phyloP scores from a whole-genome alignment of 2,888 invertebrate genomes.

The Dexiosoma caninum region DNA sequence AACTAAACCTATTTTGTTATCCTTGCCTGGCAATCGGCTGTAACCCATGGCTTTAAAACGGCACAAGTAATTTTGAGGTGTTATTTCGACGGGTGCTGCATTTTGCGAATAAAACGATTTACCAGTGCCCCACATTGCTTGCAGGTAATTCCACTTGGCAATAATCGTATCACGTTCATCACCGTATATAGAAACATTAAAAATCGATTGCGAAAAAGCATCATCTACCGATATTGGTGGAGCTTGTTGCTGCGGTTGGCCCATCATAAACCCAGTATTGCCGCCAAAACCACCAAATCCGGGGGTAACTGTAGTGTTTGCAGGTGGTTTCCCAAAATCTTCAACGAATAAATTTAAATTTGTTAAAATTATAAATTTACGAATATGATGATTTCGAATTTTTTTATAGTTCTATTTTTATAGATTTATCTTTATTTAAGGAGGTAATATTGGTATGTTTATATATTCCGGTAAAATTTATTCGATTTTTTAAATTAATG shows the following conservation, averaged over 20 bases:
- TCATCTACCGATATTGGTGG: constrained; percentile 82
- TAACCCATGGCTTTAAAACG: constrained; percentile 97
- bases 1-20: constrained; percentile 94
- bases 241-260: constrained; percentile 78
- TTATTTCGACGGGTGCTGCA: constrained; percentile 87
- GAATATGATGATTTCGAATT: too few species aligned
- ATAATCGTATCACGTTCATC: constrained; percentile 96
- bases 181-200: constrained; percentile 90
- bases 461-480: too few species aligned
- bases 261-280: constrained; percentile 78
- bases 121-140: constrained; percentile 81
- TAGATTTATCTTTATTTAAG: too few species aligned
- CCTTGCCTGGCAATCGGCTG: constrained; percentile 89
- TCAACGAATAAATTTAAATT: too few species aligned
- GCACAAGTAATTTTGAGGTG: constrained; percentile 93
- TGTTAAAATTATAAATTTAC: too few species aligned
- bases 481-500: too few species aligned
- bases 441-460: too few species aligned
- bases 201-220: constrained; percentile 85
- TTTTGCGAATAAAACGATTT: constrained; percentile 88
- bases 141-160: constrained; percentile 96
- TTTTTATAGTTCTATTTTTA: too few species aligned
- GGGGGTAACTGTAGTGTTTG: constrained; percentile 73
- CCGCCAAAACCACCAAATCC: constrained; percentile 80
- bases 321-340: constrained; percentile 76